Conservation (phyloP, 2,113 vertebrate species). For the Apeltes quadracus region DNA sequence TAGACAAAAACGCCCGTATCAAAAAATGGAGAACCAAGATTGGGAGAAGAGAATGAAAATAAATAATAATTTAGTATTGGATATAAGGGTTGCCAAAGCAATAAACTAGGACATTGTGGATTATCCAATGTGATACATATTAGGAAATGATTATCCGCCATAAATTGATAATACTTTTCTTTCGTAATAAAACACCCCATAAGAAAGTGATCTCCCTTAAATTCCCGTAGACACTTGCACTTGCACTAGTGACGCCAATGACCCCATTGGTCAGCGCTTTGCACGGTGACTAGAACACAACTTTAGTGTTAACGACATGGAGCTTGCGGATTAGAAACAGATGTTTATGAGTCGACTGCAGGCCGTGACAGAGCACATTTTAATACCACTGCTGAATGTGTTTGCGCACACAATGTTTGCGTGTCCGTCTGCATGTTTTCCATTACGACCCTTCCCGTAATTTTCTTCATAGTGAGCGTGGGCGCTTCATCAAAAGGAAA, state of each 20-base stretch:
- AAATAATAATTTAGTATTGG: not conserved
- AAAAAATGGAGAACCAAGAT: not conserved
- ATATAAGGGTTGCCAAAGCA: not conserved
- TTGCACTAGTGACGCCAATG: slow-evolving; percentile 26
- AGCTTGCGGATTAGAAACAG: slow-evolving; percentile 72
- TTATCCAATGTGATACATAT: not conserved
- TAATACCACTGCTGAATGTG: slow-evolving; percentile 40
- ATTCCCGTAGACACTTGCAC: slow-evolving; percentile 2
- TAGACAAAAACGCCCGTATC: not conserved
- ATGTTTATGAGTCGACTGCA: slow-evolving; percentile 70
- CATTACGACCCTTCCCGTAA: slow-evolving; percentile 62
- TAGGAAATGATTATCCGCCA: not conserved
- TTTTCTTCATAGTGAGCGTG: slow-evolving; percentile 36
- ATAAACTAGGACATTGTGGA: not conserved
- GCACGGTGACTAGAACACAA: slow-evolving; percentile 47
- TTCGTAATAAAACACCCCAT: slow-evolving; percentile 9
- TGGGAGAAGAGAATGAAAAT: not conserved
- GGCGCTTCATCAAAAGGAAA: slow-evolving; percentile 40
- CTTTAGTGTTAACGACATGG: slow-evolving; percentile 67
- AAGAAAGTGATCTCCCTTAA: not conserved
- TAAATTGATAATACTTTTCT: slow-evolving; percentile 3
- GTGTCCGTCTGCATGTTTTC: slow-evolving; percentile 58
- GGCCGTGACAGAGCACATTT: slow-evolving; percentile 68
- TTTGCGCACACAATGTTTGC: slow-evolving; percentile 27
- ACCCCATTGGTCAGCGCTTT: slow-evolving; percentile 56